phyloP scores from a whole-genome alignment of 2,113 vertebrate species.

The Sisor rabdophorus region DNA sequence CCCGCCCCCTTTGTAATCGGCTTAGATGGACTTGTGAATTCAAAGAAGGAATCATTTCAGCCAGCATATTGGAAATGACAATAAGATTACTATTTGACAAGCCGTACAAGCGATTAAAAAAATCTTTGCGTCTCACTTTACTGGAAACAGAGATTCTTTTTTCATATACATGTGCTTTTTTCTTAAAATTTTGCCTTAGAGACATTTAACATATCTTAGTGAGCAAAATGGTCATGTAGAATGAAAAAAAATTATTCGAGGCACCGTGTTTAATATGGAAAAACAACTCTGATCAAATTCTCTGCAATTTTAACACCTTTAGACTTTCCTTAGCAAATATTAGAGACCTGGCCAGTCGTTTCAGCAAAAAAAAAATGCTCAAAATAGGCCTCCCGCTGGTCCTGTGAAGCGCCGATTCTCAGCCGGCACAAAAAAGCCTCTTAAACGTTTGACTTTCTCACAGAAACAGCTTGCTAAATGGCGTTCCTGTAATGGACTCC shows the following conservation, averaged over 20 bases:
- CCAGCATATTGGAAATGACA: not conserved
- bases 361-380: slow-evolving; percentile 55
- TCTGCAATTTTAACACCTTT: slow-evolving; percentile 63
- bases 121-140: not conserved
- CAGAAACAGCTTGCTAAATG: slow-evolving; percentile 77
- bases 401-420: slow-evolving; percentile 61
- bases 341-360: slow-evolving; percentile 64
- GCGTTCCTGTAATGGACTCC: slow-evolving; percentile 80
- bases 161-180: not conserved
- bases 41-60: slow-evolving; percentile 17
- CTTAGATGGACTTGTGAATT: slow-evolving; percentile 31
- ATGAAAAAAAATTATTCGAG: not conserved
- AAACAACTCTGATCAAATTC: slow-evolving; percentile 59
- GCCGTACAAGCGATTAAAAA: not conserved
- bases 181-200: slow-evolving; percentile 11
- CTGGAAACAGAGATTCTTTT: not conserved
- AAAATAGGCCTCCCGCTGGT: slow-evolving; percentile 67
- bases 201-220: not conserved
- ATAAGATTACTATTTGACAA: not conserved
- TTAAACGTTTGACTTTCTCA: slow-evolving; percentile 78
- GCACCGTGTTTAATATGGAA: slow-evolving; percentile 45
- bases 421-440: slow-evolving; percentile 60
- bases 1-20: slow-evolving; percentile 9
- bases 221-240: not conserved
- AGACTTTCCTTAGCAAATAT: slow-evolving; percentile 67